Percentiles rank a stretch among this genome's conserved stretches.
phyloP scores from a whole-genome alignment of 1,140 invertebrate genomes.

The Gonatopus flavifemur region DNA sequence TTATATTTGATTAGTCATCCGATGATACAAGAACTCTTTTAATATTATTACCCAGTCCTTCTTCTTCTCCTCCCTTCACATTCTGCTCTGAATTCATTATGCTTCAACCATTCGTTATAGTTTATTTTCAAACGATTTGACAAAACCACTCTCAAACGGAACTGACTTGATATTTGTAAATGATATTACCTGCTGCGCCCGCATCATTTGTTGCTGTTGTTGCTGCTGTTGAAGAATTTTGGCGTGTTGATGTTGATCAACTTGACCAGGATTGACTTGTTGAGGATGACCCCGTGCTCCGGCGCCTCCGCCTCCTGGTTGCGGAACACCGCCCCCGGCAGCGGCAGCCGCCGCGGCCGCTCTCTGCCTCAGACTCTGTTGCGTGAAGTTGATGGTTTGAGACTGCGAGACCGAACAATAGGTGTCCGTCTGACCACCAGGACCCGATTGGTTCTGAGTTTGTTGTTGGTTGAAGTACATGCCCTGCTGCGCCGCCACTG shows the following conservation, averaged over 20 bases:
- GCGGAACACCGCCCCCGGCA: conserved; percentile 45
- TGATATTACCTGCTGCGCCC: conserved; percentile 59
- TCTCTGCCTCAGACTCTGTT: conserved; percentile 66
- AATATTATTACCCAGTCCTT: too few relatives aligned
- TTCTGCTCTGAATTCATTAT: too few relatives aligned
- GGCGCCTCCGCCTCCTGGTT: conserved; percentile 25
- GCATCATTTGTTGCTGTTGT: conserved; percentile 60
- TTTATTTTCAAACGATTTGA: too few relatives aligned
- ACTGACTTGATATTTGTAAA: too few relatives aligned
- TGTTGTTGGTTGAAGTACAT: conserved; percentile 73
- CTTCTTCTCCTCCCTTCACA: too few relatives aligned
- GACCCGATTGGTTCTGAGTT: conserved; percentile 46
- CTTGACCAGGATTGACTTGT: conserved; percentile 44
- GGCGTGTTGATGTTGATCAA: conserved; percentile 64
- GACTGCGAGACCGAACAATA: conserved; percentile 74
- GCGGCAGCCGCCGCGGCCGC: conserved; percentile 51
- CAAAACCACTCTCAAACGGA: too few relatives aligned
- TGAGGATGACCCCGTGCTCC: conserved; percentile 44
- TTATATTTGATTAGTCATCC: too few relatives aligned
- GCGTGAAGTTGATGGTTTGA: conserved; percentile 82
- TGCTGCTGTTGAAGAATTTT: conserved; percentile 65
- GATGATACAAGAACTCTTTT: too few relatives aligned
- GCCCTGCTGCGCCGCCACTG: conserved; percentile 75
- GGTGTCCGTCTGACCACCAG: conserved; percentile 61
- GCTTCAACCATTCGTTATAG: too few relatives aligned